Base-by-base conservation (phyloP, 2,888 invertebrate genomes). In the Lasioglossum zephyrum region DNA sequence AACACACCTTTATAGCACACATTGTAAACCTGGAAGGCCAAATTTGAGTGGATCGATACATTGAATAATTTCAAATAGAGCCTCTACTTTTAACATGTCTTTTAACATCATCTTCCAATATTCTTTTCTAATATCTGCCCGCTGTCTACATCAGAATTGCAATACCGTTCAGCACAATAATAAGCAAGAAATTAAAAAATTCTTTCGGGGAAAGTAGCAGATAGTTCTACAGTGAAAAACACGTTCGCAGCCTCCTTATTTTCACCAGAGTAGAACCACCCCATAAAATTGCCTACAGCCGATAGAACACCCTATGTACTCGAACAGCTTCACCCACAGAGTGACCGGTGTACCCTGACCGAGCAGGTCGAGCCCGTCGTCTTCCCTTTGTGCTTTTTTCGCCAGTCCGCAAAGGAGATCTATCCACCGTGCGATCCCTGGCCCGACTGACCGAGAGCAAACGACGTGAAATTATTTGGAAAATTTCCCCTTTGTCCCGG, bases 401-500 rank as follows among this genome's bases (percentile, higher is more conserved):
- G 63, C 36, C 70, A 41, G 36, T 73, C 57, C 78, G 70, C 44
- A 49, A 73, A 77, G 77, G 72, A 82, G 75, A 84, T 75, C 41
- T 39, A 4, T 39, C 39, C 44, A 8, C 60, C 49, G 26, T 2
- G 13, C 31, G 36, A 9, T 36, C 79, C 70, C 41, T 41, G 39
- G 86, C 44, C 78, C 78, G 72, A 78, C 36, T 69, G 86, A 84
- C 83, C 77, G 76, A 76, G 73, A 81, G 63, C 70, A 44, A 83
- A 83, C 77, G 81, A 88, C 83, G 93, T 92, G 92, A 93, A 93
- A 94, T 94, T 94, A 94, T 93, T 93, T 88, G 93, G 93, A 93
- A 93, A 93, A 92, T 91, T 84, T 81, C 81, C 88, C 80, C 89
- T 93, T 92, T 90, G 92, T 91, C 81, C 82, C 53, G 22, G 36